Base-by-base conservation (phyloP, 2,113 vertebrate species). In the Gila orcuttii region DNA sequence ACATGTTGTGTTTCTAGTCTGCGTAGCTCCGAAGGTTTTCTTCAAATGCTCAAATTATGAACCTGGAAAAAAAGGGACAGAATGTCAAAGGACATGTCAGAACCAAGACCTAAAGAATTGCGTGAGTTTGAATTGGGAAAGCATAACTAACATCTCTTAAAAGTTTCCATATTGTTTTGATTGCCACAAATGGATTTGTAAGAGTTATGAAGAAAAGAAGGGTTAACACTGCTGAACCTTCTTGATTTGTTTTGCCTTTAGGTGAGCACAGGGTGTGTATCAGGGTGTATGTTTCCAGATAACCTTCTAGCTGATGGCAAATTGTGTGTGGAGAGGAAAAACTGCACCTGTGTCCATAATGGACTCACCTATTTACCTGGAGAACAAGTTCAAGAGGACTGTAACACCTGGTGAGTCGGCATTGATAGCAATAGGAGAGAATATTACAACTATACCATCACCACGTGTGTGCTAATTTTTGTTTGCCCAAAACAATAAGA, bases 1-100 rank as follows among this genome's bases (percentile, higher is more conserved):
- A 23, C 50, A 23, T 75, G 2, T 91, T 47, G 73, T 91, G 10
- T 85, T 85, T 69, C 76, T 91, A 99, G 97, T 85, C n/a, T 99
- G 98, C 1, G 0, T 3, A 0, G n/a, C 86, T 21, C 97, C 97
- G 31, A 98, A 96, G 97, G 87, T 96, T 85, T 97, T 94, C 79
- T 90, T 96, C 10, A 94, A 97, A 91, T 99, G 98, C 82, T 91
- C 71, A 19, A 94, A 93, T 1, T 89, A 85, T 89, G 91, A 91
- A 4, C 6, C 71, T 0, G 93, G 92, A 42, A 74, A 85, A 0
- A 50, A 84, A 0, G 97, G 97, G 66, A 92, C 93, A 0, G 95
- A 96, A 86, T 99, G 98, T 77, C 97, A 97, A 88, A 96, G 95
- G 84, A 98, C 95, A 90, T 99, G 98, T 87, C 94, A 96, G 74